Base-by-base conservation (phyloP, 2,888 invertebrate genomes). In the Noctua janthe region DNA sequence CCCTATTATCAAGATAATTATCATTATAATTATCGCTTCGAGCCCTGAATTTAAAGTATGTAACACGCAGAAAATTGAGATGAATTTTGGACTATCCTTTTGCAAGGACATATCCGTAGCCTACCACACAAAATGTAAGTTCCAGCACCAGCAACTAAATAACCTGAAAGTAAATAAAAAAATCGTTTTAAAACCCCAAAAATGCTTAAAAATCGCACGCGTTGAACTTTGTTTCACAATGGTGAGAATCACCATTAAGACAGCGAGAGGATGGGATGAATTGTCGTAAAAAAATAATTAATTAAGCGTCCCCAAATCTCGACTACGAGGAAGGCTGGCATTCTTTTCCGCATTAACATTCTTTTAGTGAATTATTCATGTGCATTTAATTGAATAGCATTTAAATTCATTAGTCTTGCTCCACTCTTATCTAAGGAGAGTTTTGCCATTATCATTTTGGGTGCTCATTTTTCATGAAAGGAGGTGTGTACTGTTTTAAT, bases 301-400 rank as follows among this genome's bases (percentile, higher is more conserved):
- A 95, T 95, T 95, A 94, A 91, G 92, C 87, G 92, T 92, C 90
- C 92, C 91, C 93, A 93, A 94, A 93, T 94, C 92, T 93, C 90
- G 90, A 92, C 90, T 80, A 87, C 87, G 90, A 92, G 93, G 91
- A 91, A 92, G 93, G 92, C 91, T 92, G 92, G 92, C 92, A 94
- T 96, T 95, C 94, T 96, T 96, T 95, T 92, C 92, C 90, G 91
- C 94, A 94, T 95, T 94, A 94, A 93, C 94, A 94, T 95, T 94
- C 92, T 94, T 93, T 94, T 93, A 89, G 91, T 96, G 96, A 96
- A 96, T 96, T 91, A 96, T 96, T 95, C 95, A 96, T 96, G 94
- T 94, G 95, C 95, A 95, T 95, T 95, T 95, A 95, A 96, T 95
- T 95, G 95, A 95, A 95, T 95, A 93, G 92, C 94, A 96, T 96